Evolutionary conservation across 2,888 invertebrate genomes (phyloP).

Genomic region (Mamestra brassicae): DNA sequence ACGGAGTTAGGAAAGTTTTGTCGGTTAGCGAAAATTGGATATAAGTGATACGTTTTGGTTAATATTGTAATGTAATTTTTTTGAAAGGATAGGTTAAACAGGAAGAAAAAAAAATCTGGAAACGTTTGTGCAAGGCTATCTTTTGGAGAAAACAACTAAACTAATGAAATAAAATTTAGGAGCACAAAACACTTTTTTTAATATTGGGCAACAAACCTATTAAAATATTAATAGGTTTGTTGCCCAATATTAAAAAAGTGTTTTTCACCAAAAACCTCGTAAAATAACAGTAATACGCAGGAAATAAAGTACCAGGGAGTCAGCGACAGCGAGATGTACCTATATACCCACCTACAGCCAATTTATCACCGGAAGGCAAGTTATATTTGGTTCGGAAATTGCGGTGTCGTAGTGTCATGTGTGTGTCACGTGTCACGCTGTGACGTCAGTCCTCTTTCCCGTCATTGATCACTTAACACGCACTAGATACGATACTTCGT

Average conservation of each 20-base stretch:
- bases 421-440: slow-evolving; percentile 62
- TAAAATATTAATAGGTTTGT: no score
- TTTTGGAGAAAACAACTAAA: not conserved
- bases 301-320: slow-evolving; percentile 31
- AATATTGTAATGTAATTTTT: not conserved
- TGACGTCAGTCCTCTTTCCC: slow-evolving; percentile 63
- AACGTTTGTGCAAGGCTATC: not conserved
- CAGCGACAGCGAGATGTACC: slow-evolving; percentile 20
- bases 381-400: slow-evolving; percentile 70
- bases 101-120: not conserved
- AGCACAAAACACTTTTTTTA: no score
- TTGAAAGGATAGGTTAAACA: not conserved
- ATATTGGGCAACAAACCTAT: no score
- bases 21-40: slow-evolving; percentile 36
- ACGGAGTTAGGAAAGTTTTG: slow-evolving; percentile 45
- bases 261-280: not conserved
- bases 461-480: slow-evolving; percentile 68
- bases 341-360: slow-evolving; percentile 47
- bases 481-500: slow-evolving; percentile 65
- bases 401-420: slow-evolving; percentile 62
- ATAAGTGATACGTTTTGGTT: slow-evolving; percentile 12
- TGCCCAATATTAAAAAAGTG: not conserved
- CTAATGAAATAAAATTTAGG: no score
- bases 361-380: slow-evolving; percentile 67
- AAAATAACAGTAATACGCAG: slow-evolving; percentile 13